Evolutionary conservation across 2,888 invertebrate genomes (phyloP), one percentile per base, ranked within the genome.

Genomic region (Ophion obscuratus): DNA sequence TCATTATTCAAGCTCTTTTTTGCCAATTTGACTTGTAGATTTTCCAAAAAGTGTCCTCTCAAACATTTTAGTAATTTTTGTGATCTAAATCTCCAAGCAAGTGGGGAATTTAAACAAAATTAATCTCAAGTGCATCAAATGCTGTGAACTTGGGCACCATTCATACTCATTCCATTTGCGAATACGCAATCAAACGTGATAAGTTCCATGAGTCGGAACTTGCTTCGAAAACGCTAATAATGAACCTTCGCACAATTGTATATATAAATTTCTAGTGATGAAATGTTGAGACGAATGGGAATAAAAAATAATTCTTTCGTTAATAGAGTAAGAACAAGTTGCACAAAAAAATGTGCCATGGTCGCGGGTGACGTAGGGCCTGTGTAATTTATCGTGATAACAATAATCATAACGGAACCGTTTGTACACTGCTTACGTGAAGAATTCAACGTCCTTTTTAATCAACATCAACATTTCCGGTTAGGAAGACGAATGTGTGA

Each of bases 351-450:
- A 27, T 36, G 36, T 20, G 59, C 62, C 79, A 47, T 27, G 27
- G 36, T 74, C 61, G 67, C 24, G 47, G 64, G 44, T 59, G 31
- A 62, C 36, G 10, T 17, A 78, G 17, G 40, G 40, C 40, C 40
- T 9, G 40, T 9, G 40, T 20, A 53, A 61, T 68, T 78, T 78
- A 67, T 74, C 31, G 73, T 14, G 67, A 59, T 71, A 36, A 36
- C 31, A 73, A 74, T 59, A 44, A 47, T 64, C 44, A 78, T 61
- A 73, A 74, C 67, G 57, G 64, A 79, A 64, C 64, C n/a, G 61
- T 53, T 64, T 67, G 11, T 14, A 68, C 83, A 4, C 53, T 5
- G 53, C 53, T 17, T 53, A 53, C 53, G 53, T 53, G 17, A 53
- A 53, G 17, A 5, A 14, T 17, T 17, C 53, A 17, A 53, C 17